Base-by-base conservation (phyloP, 2,888 invertebrate genomes). In the Tinea semifulvella region DNA sequence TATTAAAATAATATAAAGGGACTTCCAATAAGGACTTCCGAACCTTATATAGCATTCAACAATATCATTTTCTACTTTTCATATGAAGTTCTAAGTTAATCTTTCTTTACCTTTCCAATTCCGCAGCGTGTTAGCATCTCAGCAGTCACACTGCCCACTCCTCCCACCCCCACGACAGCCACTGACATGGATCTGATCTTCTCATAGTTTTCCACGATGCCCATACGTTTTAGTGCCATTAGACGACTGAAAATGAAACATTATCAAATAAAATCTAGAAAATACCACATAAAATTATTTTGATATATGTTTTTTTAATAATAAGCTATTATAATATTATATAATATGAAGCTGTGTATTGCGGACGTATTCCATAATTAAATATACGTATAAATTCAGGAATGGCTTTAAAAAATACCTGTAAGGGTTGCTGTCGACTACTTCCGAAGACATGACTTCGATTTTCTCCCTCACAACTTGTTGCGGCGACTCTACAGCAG, bases 71-170 rank as follows among this genome's bases (percentile, higher is more conserved):
- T n/a, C n/a, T n/a, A n/a, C n/a, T n/a, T n/a, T n/a, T n/a, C n/a
- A n/a, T n/a, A n/a, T n/a, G n/a, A n/a, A n/a, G n/a, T n/a, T n/a
- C n/a, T n/a, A n/a, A n/a, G n/a, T n/a, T n/a, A n/a, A n/a, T n/a
- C n/a, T n/a, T n/a, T n/a, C n/a, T 31, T 5, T 31, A 92, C 90
- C 85, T 97, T 96, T 50, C 99, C 99, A 53, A 99, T 92, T 1
- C 98, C 99, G 73, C 99, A 99, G 50, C 99, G 84, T 2, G 98
- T 98, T 43, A 99, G 81, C 99, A 99, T 99, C 82, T 99, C 99
- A 28, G 99, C 98, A 1, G 99, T 96, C 1, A 99, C 99, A 81
- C 97, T 97, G 31, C 99, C 99, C n/a, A 99, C 98, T 25, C 99
- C 99, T 1, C 99, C 99, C 0, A 99, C 91, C 2, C 99, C 99